Base-by-base conservation (phyloP, 2,797 vertebrate species). In the Acipenser transmontanus region DNA sequence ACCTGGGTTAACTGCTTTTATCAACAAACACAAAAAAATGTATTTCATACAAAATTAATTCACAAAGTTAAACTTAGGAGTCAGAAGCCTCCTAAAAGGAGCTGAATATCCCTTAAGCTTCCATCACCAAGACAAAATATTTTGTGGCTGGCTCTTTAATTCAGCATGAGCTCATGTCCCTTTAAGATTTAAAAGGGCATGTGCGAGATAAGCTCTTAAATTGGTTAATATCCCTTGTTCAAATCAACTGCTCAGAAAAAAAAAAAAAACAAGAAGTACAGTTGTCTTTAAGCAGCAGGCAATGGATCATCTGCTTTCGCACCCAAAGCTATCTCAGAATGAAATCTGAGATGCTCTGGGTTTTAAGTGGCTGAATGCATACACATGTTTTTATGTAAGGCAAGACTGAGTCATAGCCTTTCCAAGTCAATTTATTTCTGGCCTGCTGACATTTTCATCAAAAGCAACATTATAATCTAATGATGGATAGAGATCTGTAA, bases 101-200 rank as follows among this genome's bases (percentile, higher is more conserved):
- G 34, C 34, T 34, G 34, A 34, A 34, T 34, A 4, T 4, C 34
- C 52, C 52, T 6, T 54, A 4, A 54, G 52, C 52, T n/a, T 54
- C 52, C 52, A 54, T n/a, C 52, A 54, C 52, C 9, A 54, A n/a
- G 9, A 54, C 6, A 54, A n/a, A 9, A 6, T 9, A n/a, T 54
- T 3, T n/a, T n/a, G 7, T 54, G n/a, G 8, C 0, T 54, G 52
- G 8, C 7, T 9, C 52, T n/a, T n/a, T 54, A 54, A 6, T 54
- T 54, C 7, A 54, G 34, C 34, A 34, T 34, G 34, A 34, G 34
- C 17, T 49, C 34, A 49, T 12, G 57, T 68, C 66, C 56, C 47
- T 62, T 9, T 66, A 17, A 66, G 52, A 69, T 66, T 63, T 62
- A 14, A 52, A 64, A 62, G 14, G 51, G 57, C 64, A 61, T 57